These are phyloP conservation scores for Cosmorhoe ocellata DNA, from an alignment of 2,888 invertebrate species.

Conservation along the genomic window DNA sequence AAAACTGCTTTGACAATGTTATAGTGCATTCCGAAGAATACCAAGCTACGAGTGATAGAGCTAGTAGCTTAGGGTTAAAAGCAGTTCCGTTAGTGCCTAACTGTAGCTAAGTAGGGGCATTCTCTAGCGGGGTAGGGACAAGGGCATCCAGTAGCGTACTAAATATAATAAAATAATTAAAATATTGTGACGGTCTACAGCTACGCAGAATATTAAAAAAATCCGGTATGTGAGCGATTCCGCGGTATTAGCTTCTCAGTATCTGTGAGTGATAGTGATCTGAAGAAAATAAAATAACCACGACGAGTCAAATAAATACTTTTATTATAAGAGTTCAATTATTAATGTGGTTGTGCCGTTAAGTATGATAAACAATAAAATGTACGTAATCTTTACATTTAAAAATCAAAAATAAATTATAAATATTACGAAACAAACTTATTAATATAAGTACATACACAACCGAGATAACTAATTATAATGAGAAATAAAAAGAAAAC, in stretches of 20 bases:
- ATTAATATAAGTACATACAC: constrained; percentile 83
- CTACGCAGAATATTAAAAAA: constrained; percentile 56
- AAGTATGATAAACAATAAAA: constrained; percentile 74
- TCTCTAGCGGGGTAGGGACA: constrained; percentile 75
- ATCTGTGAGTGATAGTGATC: constrained; percentile 27
- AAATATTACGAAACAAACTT: constrained; percentile 57
- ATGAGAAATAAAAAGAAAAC: constrained; percentile 54
- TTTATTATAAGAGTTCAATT: constrained; percentile 69
- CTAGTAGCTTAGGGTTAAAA: constrained; percentile 42
- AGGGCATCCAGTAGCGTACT: constrained; percentile 80
- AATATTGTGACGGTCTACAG: constrained; percentile 64
- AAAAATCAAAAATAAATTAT: constrained; percentile 59
- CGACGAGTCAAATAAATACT: constrained; percentile 71
- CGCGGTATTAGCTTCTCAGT: constrained; percentile 42
- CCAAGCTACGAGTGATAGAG: constrained; percentile 36
- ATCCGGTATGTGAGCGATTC: constrained; percentile 80
- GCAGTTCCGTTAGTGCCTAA: constrained; percentile 76
- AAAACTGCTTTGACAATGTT: constrained; percentile 59
- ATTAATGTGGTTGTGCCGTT: constrained; percentile 73
- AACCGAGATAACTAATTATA: constrained; percentile 73
- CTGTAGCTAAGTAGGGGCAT: constrained; percentile 71
- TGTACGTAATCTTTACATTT: constrained; percentile 70
- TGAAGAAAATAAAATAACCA: constrained; percentile 69
- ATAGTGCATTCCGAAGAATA: constrained; percentile 14
- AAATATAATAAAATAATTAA: constrained; percentile 54